These are phyloP conservation scores for Odontocolon sp. DNA, from an alignment of 2,888 invertebrate genomes.

Conservation along the genomic window DNA sequence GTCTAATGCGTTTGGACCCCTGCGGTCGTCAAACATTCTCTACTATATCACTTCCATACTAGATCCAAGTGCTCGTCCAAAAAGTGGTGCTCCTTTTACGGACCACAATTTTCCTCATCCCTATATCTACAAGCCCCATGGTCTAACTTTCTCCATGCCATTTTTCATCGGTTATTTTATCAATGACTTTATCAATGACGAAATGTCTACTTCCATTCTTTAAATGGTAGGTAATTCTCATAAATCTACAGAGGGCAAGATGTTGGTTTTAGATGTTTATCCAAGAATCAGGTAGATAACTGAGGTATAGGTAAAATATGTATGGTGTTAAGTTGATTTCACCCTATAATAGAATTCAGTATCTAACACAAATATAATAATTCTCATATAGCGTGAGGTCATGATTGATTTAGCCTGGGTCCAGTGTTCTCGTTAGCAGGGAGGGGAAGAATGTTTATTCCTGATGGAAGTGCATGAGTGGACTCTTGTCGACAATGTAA, in stretches of 20 bases:
- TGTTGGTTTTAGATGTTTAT: no score
- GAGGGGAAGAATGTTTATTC: conserved; percentile 62
- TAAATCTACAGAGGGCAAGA: no score
- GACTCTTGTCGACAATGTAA: conserved; percentile 60
- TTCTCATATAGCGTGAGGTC: conserved; percentile 49
- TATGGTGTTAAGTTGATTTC: not conserved
- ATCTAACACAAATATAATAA: conserved; percentile 54
- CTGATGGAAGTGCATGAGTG: conserved; percentile 57
- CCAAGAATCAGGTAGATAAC: no score
- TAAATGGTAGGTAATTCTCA: no score
- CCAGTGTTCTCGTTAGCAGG: conserved; percentile 19
- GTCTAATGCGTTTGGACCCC: conserved; percentile 72
- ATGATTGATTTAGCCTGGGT: conserved; percentile 61
- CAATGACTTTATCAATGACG: no score
- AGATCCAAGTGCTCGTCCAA: conserved; percentile 7
- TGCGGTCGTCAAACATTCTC: conserved; percentile 70
- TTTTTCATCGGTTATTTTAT: no score
- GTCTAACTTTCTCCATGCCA: no score
- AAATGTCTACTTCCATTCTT: no score
- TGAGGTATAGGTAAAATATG: no score
- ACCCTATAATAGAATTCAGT: not conserved
- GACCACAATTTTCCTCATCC: conserved; percentile 22
- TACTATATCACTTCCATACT: conserved; percentile 59
- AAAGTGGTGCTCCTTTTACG: conserved; percentile 42
- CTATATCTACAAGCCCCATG: no score